These are phyloP conservation scores for Beris morrisii DNA, from an alignment of 2,888 invertebrate genomes.

Conservation along the genomic window DNA sequence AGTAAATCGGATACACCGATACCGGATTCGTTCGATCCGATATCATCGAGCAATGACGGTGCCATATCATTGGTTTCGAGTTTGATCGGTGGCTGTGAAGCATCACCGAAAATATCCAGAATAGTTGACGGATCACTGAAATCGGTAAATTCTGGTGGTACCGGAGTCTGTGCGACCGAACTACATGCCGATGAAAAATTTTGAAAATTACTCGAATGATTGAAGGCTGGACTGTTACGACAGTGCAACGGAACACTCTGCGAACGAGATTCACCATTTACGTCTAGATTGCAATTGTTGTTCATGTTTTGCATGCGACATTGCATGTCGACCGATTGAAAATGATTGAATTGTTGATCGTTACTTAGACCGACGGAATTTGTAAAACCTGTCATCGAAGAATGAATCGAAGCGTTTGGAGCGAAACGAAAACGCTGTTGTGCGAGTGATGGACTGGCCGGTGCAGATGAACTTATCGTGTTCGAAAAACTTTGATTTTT, in stretches of 20 bases:
- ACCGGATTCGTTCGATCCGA: slow-evolving; percentile 37
- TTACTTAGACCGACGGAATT: slow-evolving; percentile 54
- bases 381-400: slow-evolving; percentile 41
- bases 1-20: slow-evolving; percentile 49
- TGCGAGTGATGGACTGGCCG: slow-evolving; percentile 63
- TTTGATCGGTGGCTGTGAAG: slow-evolving; percentile 38
- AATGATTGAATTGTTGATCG: slow-evolving; percentile 55
- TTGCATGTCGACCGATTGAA: slow-evolving; percentile 63
- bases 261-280: slow-evolving; percentile 59
- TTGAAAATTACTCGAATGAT: slow-evolving; percentile 44
- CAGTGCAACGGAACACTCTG: slow-evolving; percentile 77
- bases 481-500: slow-evolving; percentile 33
- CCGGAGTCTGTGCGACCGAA: slow-evolving; percentile 69
- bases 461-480: slow-evolving; percentile 60
- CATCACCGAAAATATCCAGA: slow-evolving; percentile 43
- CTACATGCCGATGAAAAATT: slow-evolving; percentile 60
- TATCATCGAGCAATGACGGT: slow-evolving; percentile 29
- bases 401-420: slow-evolving; percentile 36
- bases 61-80: slow-evolving; percentile 37
- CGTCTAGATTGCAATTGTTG: slow-evolving; percentile 28
- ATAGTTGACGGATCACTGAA: slow-evolving; percentile 57
- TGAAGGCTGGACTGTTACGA: slow-evolving; percentile 47
- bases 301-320: slow-evolving; percentile 33
- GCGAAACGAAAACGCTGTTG: slow-evolving; percentile 42
- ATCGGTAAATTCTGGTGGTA: slow-evolving; percentile 72